These are phyloP conservation scores for Dromius quadrimaculatus DNA, from an alignment of 2,888 invertebrate species.

Conservation along the genomic window DNA sequence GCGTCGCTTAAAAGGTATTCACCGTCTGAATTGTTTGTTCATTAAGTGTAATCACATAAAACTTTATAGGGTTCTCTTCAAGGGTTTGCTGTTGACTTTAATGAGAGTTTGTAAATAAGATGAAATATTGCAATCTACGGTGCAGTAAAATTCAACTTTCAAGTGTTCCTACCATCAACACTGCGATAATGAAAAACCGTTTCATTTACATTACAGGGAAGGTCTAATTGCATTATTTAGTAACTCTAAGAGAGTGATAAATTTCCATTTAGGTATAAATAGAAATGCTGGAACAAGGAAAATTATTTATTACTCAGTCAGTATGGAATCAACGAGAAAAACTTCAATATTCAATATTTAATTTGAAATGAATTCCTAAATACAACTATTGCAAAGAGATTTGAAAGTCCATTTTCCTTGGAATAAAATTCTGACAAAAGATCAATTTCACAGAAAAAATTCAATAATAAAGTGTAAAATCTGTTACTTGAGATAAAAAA, in stretches of 20 bases:
- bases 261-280: neutral
- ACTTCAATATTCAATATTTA: too few relatives aligned
- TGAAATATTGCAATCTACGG: constrained; percentile 17
- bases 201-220: constrained; percentile 28
- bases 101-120: constrained; percentile 25
- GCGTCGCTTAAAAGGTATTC: too few relatives aligned
- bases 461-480: too few relatives aligned
- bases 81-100: constrained; percentile 29
- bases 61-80: constrained; percentile 10
- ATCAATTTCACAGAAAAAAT: too few relatives aligned
- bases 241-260: neutral
- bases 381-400: too few relatives aligned
- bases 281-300: neutral
- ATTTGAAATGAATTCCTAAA: too few relatives aligned
- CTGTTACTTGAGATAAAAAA: too few relatives aligned
- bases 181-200: constrained; percentile 22
- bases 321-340: too few relatives aligned
- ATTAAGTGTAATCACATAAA: constrained; percentile 22
- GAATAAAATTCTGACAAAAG: too few relatives aligned
- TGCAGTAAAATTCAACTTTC: neutral
- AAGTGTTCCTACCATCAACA: constrained; percentile 10
- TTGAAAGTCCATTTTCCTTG: too few relatives aligned
- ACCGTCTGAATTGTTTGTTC: too few relatives aligned
- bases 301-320: too few relatives aligned
- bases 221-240: constrained; percentile 28